Percentiles rank a stretch among this genome's conserved stretches.
phyloP scores from a whole-genome alignment of 1,140 invertebrate species.

The Epicauta chinensis region DNA sequence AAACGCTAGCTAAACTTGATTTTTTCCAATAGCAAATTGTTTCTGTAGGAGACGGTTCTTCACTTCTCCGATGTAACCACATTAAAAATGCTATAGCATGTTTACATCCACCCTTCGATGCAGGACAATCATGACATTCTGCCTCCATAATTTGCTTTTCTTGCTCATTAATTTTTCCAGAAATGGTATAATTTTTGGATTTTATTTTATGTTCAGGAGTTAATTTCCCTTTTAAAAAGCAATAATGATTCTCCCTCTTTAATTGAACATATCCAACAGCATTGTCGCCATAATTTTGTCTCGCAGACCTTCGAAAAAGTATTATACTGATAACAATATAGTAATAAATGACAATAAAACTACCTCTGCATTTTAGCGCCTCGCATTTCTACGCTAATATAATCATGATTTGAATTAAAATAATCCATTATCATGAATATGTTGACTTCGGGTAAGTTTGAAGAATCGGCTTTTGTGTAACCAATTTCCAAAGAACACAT shows the following conservation, averaged over 20 bases:
- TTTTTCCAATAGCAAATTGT: conserved; percentile 39
- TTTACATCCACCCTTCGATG: conserved; percentile 28
- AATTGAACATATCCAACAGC: conserved; percentile 31
- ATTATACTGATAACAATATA: not conserved
- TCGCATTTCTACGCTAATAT: conserved; percentile 7
- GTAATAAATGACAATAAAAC: not conserved
- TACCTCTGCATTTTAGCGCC: conserved; percentile 2
- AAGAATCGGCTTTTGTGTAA: conserved; percentile 6
- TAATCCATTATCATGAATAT: conserved; percentile 6
- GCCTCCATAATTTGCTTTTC: conserved; percentile 16
- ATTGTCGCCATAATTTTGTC: conserved; percentile 26
- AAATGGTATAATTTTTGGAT: conserved; percentile 17
- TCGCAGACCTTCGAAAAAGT: conserved; percentile 13
- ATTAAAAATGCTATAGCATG: conserved; percentile 36
- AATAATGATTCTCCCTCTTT: conserved; percentile 18
- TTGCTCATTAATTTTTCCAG: conserved; percentile 18
- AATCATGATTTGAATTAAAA: conserved; percentile 3
- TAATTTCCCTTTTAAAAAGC: conserved; percentile 25
- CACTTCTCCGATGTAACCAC: conserved; percentile 36
- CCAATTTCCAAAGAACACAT: not conserved
- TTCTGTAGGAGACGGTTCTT: conserved; percentile 34
- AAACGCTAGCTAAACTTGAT: conserved; percentile 24
- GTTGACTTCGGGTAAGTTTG: conserved; percentile 7
- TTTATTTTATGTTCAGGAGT: conserved; percentile 27
- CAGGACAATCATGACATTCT: conserved; percentile 25